phyloP scores from a whole-genome alignment of 2,888 invertebrate genomes.

The Coelopa pilipes region DNA sequence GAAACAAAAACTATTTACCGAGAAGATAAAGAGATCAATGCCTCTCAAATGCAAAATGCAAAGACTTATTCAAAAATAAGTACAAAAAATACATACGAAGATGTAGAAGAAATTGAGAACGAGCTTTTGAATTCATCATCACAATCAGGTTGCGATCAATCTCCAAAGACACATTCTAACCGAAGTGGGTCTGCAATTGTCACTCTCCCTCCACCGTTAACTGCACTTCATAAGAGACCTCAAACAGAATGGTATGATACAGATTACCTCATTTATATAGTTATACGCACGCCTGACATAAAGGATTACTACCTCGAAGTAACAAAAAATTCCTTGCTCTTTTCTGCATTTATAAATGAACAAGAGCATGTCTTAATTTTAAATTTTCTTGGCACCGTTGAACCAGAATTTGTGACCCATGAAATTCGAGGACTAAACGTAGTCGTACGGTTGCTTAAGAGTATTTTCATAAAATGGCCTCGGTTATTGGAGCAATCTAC shows the following conservation, averaged over 20 bases:
- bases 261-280: conserved; percentile 51
- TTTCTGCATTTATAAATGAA: conserved; percentile 43
- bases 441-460: conserved; percentile 52
- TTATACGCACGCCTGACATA: conserved; percentile 53
- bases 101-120: too few species aligned
- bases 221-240: conserved; percentile 49
- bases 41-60: too few species aligned
- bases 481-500: conserved; percentile 47
- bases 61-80: too few species aligned
- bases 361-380: conserved; percentile 48
- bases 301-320: conserved; percentile 52
- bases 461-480: conserved; percentile 51
- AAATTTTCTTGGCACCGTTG: conserved; percentile 49
- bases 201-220: conserved; percentile 43
- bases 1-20: conserved; percentile 30
- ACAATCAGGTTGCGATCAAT: too few species aligned
- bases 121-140: too few species aligned
- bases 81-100: too few species aligned
- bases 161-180: too few species aligned
- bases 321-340: conserved; percentile 43
- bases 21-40: background rate
- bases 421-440: conserved; percentile 56
- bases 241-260: conserved; percentile 54
- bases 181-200: too few species aligned
- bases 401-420: conserved; percentile 50